Base-by-base conservation (phyloP, 2,888 invertebrate species). In the Malthinus flaveolus region DNA sequence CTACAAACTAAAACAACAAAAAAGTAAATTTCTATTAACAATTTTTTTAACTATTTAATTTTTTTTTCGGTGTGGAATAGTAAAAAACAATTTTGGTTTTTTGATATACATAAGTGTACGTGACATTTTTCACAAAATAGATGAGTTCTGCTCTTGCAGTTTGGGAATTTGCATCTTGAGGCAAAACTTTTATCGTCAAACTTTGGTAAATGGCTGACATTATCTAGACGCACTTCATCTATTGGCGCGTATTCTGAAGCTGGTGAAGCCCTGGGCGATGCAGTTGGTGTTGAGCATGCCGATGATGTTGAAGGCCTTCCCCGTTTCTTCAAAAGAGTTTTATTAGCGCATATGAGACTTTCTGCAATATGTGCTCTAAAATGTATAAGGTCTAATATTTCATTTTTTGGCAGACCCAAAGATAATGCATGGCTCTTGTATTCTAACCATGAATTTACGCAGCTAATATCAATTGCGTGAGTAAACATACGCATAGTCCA, bases 111-210 rank as follows among this genome's bases (percentile, higher is more conserved):
- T 31, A 66, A 54, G 55, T 63, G 55, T 9, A 61, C 56, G 4
- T 66, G 55, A 15, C 64, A 64, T 34, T 66, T 66, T 32, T 33
- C 32, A 49, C 66, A 66, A 37, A 39, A 56, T 9, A 62, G 42
- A 48, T 63, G 60, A 4, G 66, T 62, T 53, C 56, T 65, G 15
- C 59, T 35, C 23, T 54, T 42, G 34, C 65, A 65, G 1, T 52
- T 54, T 3, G 49, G 36, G 5, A 57, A 46, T 49, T 65, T 63
- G 36, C 65, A 65, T 10, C 59, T 36, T 9, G 57, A 51, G 6
- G 57, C 60, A 35, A 53, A 56, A 47, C 47, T 55, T 34, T 54
- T 56, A 5, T 53, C 42, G 37, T 64, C 61, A 37, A 61, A 47
- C 48, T 55, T 44, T n/a, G 61, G 63, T 36, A 66, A 55, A 51